Percentiles rank a stretch among this genome's conserved stretches.
These are phyloP conservation scores for Perodicticus potto DNA, from an alignment of 2,797 vertebrate species.

Conservation along the genomic window DNA sequence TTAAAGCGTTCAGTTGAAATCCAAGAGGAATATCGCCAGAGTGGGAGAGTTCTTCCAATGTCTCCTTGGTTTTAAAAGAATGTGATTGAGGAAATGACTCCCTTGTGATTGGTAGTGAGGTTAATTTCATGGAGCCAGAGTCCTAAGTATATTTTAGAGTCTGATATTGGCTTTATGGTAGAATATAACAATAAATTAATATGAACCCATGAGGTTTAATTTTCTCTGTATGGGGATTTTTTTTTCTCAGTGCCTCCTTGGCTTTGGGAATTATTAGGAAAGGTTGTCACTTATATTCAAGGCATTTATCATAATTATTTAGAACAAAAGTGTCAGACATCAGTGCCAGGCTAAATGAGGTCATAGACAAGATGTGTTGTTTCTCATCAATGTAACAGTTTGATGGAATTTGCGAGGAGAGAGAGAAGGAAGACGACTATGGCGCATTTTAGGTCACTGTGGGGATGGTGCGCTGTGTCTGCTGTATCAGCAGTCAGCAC, in stretches of 20 bases:
- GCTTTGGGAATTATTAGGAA: background rate
- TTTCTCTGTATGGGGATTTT: background rate
- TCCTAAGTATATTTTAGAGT: background rate
- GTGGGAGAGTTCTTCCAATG: conserved; percentile 11
- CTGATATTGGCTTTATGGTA: background rate
- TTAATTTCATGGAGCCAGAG: background rate
- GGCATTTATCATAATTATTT: conserved; percentile 22
- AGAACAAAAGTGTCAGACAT: conserved; percentile 8
- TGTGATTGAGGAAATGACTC: background rate
- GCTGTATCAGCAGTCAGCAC: too few relatives aligned
- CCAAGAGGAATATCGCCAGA: conserved; percentile 41
- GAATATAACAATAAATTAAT: background rate
- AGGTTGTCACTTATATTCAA: background rate
- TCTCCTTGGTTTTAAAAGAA: conserved; percentile 43
- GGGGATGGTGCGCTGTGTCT: background rate
- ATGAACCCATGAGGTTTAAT: background rate
- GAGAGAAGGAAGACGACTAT: background rate
- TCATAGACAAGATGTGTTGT: background rate
- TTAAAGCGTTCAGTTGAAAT: conserved; percentile 53
- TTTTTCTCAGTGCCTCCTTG: background rate
- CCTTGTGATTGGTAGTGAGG: background rate
- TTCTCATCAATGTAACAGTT: background rate
- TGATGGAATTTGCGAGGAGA: background rate
- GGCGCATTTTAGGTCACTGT: background rate
- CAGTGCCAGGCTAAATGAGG: background rate